These are phyloP conservation scores for Zoroaster sp. DNA, from an alignment of 53 echinoderm and acorn worm species.

Conservation along the genomic window DNA sequence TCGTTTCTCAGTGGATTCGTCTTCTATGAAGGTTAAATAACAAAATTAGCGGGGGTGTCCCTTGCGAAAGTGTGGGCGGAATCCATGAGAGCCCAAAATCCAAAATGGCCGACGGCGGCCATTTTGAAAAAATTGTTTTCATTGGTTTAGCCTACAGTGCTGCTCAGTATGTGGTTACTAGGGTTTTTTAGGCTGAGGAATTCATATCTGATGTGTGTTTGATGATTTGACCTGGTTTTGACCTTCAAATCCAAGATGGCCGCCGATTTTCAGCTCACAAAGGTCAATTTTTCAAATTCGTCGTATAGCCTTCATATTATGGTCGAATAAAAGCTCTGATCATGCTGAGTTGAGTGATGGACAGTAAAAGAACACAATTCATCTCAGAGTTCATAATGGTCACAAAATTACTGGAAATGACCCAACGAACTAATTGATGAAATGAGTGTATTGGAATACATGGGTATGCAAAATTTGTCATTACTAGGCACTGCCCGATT, in stretches of 20 bases:
- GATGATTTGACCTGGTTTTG: too few species aligned
- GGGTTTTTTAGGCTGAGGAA: conserved; percentile 20
- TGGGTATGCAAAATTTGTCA: too few species aligned
- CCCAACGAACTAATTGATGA: too few species aligned
- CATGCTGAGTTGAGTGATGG: not conserved
- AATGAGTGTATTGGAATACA: too few species aligned
- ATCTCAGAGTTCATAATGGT: not conserved
- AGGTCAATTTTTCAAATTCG: not conserved
- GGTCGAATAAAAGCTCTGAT: not conserved
- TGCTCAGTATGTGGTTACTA: not conserved
- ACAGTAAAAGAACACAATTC: not conserved
- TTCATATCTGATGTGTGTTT: not conserved
- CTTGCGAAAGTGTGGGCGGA: not conserved
- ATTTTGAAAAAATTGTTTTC: not conserved
- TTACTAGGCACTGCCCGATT: too few species aligned
- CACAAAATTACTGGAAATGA: not conserved
- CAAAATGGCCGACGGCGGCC: conserved; percentile 9
- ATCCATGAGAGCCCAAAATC: conserved; percentile 11
- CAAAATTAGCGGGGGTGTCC: conserved; percentile 19
- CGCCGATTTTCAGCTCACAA: not conserved
- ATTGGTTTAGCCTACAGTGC: not conserved
- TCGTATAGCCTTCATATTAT: not conserved
- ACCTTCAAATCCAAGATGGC: conserved; percentile 24
- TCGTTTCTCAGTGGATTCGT: conserved; percentile 42
- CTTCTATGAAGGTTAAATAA: conserved; percentile 14